These are phyloP conservation scores for Hirtodrosophila cameraria DNA, from an alignment of 2,888 invertebrate genomes.

Conservation along the genomic window DNA sequence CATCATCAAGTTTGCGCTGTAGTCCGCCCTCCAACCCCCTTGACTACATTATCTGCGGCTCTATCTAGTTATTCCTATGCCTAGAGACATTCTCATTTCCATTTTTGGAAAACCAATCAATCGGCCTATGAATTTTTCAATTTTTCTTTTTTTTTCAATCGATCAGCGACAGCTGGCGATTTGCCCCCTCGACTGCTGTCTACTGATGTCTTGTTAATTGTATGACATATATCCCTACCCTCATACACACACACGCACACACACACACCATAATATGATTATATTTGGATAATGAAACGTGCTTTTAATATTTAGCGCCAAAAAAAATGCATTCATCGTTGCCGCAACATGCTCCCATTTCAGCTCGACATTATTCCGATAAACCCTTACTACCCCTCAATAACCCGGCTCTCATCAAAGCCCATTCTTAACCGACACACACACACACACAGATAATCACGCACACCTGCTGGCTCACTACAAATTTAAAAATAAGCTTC, in stretches of 20 bases:
- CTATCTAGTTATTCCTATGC: neutral
- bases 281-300: slow-evolving; percentile 52
- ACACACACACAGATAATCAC: neutral
- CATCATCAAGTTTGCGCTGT: neutral
- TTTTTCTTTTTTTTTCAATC: slow-evolving; percentile 20
- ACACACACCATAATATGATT: slow-evolving; percentile 6
- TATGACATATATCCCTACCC: slow-evolving; percentile 36
- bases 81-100: slow-evolving; percentile 9
- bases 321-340: slow-evolving; percentile 67
- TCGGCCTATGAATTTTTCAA: slow-evolving; percentile 60
- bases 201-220: slow-evolving; percentile 39
- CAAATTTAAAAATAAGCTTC: slow-evolving; percentile 33
- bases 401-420: slow-evolving; percentile 28
- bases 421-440: slow-evolving; percentile 11
- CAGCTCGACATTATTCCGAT: neutral
- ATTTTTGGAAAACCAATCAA: slow-evolving; percentile 55
- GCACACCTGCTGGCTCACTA: neutral
- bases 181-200: too few relatives aligned
- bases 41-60: slow-evolving; percentile 26
- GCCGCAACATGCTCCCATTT: neutral
- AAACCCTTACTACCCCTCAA: neutral
- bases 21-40: neutral
- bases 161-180: slow-evolving; percentile 22
- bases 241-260: slow-evolving; percentile 16
- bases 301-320: slow-evolving; percentile 60